Percentiles rank a stretch among this genome's conserved stretches.
These are phyloP conservation scores for Platyrinchus mystaceus DNA, from an alignment of 2,797 vertebrate genomes.

Conservation along the genomic window DNA sequence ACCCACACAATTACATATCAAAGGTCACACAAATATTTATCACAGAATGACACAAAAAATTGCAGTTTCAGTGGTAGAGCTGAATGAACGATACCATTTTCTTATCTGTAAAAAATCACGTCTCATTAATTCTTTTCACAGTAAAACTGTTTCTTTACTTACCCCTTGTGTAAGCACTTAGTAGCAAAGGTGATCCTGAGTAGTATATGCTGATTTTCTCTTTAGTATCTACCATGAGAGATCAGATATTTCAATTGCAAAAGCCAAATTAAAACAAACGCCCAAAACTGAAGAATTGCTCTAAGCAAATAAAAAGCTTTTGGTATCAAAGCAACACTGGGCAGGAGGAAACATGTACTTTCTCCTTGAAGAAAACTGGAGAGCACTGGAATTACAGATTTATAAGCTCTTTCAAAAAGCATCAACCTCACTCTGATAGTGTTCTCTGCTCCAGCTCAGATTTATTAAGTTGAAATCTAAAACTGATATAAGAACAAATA, in stretches of 20 bases:
- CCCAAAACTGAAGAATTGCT: not conserved
- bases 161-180: not conserved
- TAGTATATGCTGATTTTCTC: not conserved
- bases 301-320: conserved; percentile 1
- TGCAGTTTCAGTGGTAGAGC: not conserved
- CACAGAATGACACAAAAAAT: not conserved
- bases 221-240: not conserved
- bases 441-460: not conserved
- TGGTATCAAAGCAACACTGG: not conserved
- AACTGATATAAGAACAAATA: not conserved
- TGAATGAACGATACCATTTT: not conserved
- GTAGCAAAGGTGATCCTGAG: not conserved
- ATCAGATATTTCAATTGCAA: not conserved
- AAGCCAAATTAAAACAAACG: not conserved
- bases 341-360: conserved; percentile 12
- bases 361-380: not conserved
- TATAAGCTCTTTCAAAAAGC: not conserved
- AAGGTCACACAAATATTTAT: not conserved
- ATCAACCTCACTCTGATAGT: not conserved
- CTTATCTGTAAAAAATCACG: not conserved
- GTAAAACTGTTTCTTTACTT: conserved; percentile 12
- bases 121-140: not conserved
- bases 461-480: not conserved
- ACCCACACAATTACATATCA: not conserved
- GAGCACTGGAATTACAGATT: not conserved